A percentile compares a stretch with the other conserved stretches of the same genome.
Evolutionary conservation across 2,888 invertebrate genomes (phyloP).

Genomic region (Caenorhabditis sp.): DNA sequence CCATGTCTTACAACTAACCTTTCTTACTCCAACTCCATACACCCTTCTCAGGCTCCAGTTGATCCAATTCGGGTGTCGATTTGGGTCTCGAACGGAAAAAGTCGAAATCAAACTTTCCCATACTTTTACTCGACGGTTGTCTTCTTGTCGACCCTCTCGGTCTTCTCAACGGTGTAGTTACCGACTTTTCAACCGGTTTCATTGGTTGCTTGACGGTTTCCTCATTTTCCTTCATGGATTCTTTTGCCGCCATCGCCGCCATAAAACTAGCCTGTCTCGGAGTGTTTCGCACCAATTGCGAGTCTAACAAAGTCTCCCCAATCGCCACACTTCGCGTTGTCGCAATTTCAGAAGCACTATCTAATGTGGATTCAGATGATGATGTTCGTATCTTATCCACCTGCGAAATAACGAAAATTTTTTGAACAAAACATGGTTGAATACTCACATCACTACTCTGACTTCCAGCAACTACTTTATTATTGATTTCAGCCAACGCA

Average conservation of each 20-base stretch:
- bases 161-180: background rate
- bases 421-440: too few species aligned
- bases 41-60: background rate
- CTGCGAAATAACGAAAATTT: background rate
- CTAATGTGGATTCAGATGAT: constrained; percentile 3
- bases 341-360: background rate
- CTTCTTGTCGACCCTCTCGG: background rate
- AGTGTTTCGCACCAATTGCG: constrained; percentile 18
- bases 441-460: background rate
- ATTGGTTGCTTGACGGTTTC: background rate
- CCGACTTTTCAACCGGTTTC: too few species aligned
- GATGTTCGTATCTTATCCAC: background rate
- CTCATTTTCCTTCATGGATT: constrained; percentile 32
- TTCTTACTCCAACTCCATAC: background rate
- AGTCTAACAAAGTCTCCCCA: too few species aligned
- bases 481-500: background rate
- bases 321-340: background rate
- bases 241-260: constrained; percentile 37
- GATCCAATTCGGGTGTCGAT: background rate
- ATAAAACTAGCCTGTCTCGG: constrained; percentile 52
- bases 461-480: background rate
- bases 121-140: constrained; percentile 3
- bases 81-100: background rate
- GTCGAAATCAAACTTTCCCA: background rate
- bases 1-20: background rate